These are phyloP conservation scores for Cyprinodon diabolis DNA, from an alignment of 2,797 vertebrate genomes.

Conservation along the genomic window DNA sequence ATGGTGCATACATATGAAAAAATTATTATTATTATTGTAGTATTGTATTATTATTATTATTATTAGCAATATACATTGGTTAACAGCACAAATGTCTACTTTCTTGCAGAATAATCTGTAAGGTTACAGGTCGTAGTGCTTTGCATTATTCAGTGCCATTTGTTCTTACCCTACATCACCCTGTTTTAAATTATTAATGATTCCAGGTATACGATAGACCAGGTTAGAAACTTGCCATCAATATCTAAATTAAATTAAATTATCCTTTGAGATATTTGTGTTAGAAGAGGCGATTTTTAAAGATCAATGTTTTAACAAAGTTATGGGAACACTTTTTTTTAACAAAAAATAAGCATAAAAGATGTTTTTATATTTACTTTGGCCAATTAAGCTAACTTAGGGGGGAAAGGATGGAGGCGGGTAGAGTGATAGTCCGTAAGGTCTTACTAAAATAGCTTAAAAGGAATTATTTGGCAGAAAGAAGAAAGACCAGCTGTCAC, in stretches of 20 bases:
- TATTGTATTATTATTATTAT: neutral
- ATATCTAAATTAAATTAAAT: neutral
- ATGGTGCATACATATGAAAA: too few species aligned
- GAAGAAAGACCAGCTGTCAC: slow-evolving; percentile 38
- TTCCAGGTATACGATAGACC: neutral
- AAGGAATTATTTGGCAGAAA: slow-evolving; percentile 66
- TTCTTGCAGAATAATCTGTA: neutral
- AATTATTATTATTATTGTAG: neutral
- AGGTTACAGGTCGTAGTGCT: slow-evolving; percentile 4
- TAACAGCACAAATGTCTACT: neutral
- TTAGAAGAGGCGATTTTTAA: neutral
- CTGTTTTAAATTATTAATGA: slow-evolving; percentile 3
- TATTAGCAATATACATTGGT: neutral
- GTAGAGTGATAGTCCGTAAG: slow-evolving; percentile 41
- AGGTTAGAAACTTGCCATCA: neutral
- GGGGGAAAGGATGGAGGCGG: slow-evolving; percentile 35
- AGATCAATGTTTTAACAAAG: neutral
- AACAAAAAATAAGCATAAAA: slow-evolving; percentile 6
- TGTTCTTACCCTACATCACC: neutral
- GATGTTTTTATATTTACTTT: slow-evolving; percentile 33
- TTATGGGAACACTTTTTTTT: slow-evolving; percentile 3
- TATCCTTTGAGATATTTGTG: neutral
- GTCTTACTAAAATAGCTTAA: slow-evolving; percentile 52
- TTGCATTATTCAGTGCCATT: slow-evolving; percentile 30
- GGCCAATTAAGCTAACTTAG: slow-evolving; percentile 49